Evolutionary conservation across 64 coral and sea anemone species (phyloP), one percentile per base, ranked within the genome.

Genomic region (Trachythela sp.): DNA sequence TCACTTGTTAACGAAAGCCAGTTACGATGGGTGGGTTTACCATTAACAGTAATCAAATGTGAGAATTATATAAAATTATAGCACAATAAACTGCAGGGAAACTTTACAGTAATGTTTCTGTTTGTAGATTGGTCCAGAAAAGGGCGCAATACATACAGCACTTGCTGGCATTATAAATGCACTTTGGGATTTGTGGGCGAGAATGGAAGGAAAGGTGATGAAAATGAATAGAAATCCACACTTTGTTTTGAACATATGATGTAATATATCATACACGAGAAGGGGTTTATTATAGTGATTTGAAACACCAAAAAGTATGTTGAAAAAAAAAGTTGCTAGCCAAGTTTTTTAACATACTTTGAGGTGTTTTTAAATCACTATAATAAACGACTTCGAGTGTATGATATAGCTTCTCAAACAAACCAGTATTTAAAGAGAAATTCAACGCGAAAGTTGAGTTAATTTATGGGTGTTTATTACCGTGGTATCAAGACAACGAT

Each of bases 181-280:
- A 85, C 71, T 99, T 15, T 99, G 96, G 96, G 96, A 99, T 39
- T 85, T 99, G 15, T 94, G 96, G 96, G 96, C 90, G 33, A 99
- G 90, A 50, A 93, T 99, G 52, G 96, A 99, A 48, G 89, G 86
- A 84, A 99, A 99, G 93, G 96, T 91, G 83, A 84, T 18, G 70
- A 59, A 17, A n/a, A 8, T 64, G 1, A 27, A 27, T 5, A 24
- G n/a, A n/a, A n/a, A n/a, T n/a, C n/a, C 0, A n/a, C 24, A 8
- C 1, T 18, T 39, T 36, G 26, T 80, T 17, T 37, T 36, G 15
- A 38, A 35, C 27, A 72, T 22, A 10, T 72, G 15, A 11, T 9
- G 14, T 14, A 72, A 72, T 72, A 1, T 72, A 72, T n/a, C n/a
- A n/a, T n/a, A n/a, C n/a, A n/a, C n/a, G n/a, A n/a, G n/a, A n/a